Base-by-base conservation (phyloP, 2,113 vertebrate genomes). In the Saccopteryx leptura region DNA sequence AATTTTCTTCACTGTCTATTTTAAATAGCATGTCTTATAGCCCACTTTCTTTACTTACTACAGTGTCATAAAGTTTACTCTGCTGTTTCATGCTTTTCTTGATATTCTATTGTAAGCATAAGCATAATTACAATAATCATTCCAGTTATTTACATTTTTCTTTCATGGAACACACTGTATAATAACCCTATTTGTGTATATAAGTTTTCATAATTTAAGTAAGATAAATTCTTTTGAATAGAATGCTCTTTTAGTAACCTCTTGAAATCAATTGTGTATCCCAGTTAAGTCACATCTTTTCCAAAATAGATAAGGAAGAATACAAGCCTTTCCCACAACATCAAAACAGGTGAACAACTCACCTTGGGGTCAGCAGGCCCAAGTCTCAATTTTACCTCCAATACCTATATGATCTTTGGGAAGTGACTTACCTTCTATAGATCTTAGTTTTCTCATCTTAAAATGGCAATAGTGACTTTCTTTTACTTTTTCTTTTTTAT, bases 381-480 rank as follows among this genome's bases (percentile, higher is more conserved):
- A 50, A 18, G 17, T 58, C 26, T 81, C 23, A 84, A 46, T 63
- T 91, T 46, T 76, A 2, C 66, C 33, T 75, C 31, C 3, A 75
- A 58, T 58, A 60, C 5, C 19, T 69, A 0, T 28, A 5, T 54
- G 2, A 83, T 52, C 58, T 88, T 84, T 83, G 8, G 17, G 24
- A 74, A 80, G 3, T 50, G n/a, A 33, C 13, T 75, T 85, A 50
- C 0, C 9, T 39, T 21, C 19, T 72, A 56, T 15, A 24, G 24
- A 65, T 93, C 58, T 78, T 90, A 76, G 26, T 33, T 71, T 83
- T 87, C 26, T 95, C 65, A 78, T 68, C 15, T 65, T 91, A 68
- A 79, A 88, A 69, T 71, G 74, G 18, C 9, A 76, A 93, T 17
- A 68, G 60, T 56, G n/a, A 87, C n/a, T 82, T 91, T n/a, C 75